Conservation (phyloP, 2,888 invertebrate species). For the Vesta saturnalis region DNA sequence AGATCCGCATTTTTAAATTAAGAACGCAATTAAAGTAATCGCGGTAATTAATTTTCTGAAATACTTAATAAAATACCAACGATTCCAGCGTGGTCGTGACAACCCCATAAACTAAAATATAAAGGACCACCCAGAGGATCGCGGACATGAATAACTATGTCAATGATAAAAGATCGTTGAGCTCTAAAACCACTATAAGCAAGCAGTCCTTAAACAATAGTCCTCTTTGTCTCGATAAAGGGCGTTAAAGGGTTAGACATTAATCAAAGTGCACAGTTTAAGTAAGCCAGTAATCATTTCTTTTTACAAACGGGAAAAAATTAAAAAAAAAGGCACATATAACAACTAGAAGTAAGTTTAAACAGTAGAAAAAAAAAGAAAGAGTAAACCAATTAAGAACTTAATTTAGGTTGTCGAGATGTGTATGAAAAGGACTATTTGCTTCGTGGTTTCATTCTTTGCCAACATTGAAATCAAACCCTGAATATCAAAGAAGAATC, state of each 20-base stretch:
- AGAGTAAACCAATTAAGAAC: constrained; percentile 30
- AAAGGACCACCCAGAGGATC: constrained; percentile 31
- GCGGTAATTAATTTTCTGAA: constrained; percentile 25
- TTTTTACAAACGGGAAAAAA: not conserved
- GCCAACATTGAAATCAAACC: constrained; percentile 34
- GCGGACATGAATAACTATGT: constrained; percentile 26
- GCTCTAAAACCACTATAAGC: not conserved
- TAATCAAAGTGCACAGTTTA: constrained; percentile 17
- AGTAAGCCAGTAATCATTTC: not conserved
- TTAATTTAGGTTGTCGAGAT: constrained; percentile 28
- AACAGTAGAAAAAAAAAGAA: constrained; percentile 19
- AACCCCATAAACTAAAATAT: constrained; percentile 30
- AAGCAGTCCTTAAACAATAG: constrained; percentile 12
- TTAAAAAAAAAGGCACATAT: not conserved
- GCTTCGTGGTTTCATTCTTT: constrained; percentile 30
- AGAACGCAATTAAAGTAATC: too few relatives aligned
- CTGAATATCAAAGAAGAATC: constrained; percentile 33
- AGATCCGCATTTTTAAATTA: too few relatives aligned
- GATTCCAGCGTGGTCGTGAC: constrained; percentile 24
- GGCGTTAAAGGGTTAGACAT: constrained; percentile 29
- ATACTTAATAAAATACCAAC: constrained; percentile 24
- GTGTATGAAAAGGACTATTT: constrained; percentile 26
- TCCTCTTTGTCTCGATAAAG: constrained; percentile 17
- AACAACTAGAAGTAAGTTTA: too few relatives aligned
- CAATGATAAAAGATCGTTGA: constrained; percentile 31